Percentiles rank a stretch among this genome's conserved stretches.
Evolutionary conservation across 2,797 vertebrate genomes (phyloP).

Genomic region (Meriones psammophilus): DNA sequence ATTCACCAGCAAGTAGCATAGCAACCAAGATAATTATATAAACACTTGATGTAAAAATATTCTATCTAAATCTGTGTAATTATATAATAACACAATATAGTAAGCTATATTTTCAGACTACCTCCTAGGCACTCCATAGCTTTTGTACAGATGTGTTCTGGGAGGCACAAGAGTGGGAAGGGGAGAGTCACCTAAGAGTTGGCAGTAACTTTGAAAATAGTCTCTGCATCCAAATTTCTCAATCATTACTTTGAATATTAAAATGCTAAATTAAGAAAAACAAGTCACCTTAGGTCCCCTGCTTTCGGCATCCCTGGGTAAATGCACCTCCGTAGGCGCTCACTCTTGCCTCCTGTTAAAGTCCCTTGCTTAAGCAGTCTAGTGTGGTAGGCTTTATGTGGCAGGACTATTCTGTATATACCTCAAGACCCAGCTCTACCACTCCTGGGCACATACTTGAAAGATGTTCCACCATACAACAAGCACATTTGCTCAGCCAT

Average conservation of each 20-base stretch:
- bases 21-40: slow-evolving; percentile 81
- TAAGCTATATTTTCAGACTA: slow-evolving; percentile 68
- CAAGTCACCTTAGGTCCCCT: not conserved
- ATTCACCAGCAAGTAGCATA: slow-evolving; percentile 71
- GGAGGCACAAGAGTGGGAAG: not conserved
- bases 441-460: too few species aligned
- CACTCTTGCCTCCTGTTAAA: too few species aligned
- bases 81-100: slow-evolving; percentile 78
- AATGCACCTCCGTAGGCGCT: not conserved
- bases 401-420: too few species aligned
- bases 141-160: slow-evolving; percentile 24
- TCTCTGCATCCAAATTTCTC: slow-evolving; percentile 54
- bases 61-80: slow-evolving; percentile 77
- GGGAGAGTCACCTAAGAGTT: slow-evolving; percentile 59
- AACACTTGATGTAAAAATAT: slow-evolving; percentile 78
- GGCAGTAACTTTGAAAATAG: slow-evolving; percentile 31
- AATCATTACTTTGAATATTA: slow-evolving; percentile 35
- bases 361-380: not conserved
- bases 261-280: slow-evolving; percentile 4
- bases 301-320: not conserved
- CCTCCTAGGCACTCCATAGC: slow-evolving; percentile 58
- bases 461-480: too few species aligned
- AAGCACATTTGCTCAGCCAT: too few species aligned
- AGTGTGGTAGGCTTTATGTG: not conserved
- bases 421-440: too few species aligned